phyloP scores from a whole-genome alignment of 2,113 vertebrate species.

The Coryphaenoides rupestris region DNA sequence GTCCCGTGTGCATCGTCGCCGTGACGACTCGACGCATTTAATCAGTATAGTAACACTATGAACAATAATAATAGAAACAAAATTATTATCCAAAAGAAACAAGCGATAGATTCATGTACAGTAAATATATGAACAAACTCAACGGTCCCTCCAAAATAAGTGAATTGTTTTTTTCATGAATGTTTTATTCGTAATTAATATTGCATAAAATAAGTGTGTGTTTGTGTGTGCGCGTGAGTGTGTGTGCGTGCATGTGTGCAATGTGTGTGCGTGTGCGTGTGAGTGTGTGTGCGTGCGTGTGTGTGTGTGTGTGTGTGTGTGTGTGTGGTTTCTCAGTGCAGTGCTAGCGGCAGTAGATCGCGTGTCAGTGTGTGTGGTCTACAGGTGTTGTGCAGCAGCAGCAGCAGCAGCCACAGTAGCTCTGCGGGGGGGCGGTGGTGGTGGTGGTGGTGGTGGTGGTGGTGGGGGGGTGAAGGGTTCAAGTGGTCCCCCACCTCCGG shows the following conservation, averaged over 20 bases:
- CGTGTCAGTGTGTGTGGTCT: conserved; percentile 48
- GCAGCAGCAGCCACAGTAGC: conserved; percentile 69
- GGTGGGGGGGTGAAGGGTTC: conserved; percentile 6
- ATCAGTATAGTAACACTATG: too few species aligned
- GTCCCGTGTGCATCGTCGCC: too few species aligned
- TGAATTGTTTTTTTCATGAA: conserved; percentile 27
- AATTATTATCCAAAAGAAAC: too few species aligned
- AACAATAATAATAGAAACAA: too few species aligned
- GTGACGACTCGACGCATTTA: too few species aligned
- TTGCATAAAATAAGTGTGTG: conserved; percentile 8
- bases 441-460: conserved; percentile 39
- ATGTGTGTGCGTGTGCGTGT: conserved; percentile 9
- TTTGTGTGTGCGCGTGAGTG: background rate
- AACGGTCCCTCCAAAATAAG: too few species aligned
- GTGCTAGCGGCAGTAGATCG: conserved; percentile 39
- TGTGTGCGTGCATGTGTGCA: background rate
- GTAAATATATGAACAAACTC: too few species aligned
- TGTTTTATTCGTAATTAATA: background rate
- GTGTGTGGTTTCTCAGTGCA: conserved; percentile 36
- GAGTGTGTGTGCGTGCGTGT: conserved; percentile 18
- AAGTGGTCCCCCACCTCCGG: too few species aligned
- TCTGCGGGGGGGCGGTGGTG: conserved; percentile 48
- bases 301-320: conserved; percentile 29
- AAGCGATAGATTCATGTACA: too few species aligned
- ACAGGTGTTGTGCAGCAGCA: conserved; percentile 68